Conservation (phyloP, 2,888 invertebrate genomes). For the Ferdinandea cuprea region DNA sequence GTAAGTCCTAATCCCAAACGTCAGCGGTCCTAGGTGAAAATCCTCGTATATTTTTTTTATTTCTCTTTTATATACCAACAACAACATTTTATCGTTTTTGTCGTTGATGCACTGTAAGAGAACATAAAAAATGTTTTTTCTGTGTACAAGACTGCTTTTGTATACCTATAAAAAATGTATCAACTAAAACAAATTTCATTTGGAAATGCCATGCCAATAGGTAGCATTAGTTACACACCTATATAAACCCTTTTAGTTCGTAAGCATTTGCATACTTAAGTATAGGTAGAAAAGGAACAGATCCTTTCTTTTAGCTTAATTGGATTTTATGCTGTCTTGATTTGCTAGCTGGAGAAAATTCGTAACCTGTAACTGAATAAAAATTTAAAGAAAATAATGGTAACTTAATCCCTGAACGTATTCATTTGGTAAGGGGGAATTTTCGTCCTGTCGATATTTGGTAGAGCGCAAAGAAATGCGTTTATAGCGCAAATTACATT, state of each 20-base stretch:
- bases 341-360: not conserved
- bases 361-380: not conserved
- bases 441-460: too few relatives aligned
- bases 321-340: not conserved
- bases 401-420: not conserved
- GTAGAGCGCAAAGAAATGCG: too few relatives aligned
- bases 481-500: too few relatives aligned
- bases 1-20: not conserved
- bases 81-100: not conserved
- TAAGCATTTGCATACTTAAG: not conserved
- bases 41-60: not conserved
- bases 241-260: not conserved
- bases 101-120: not conserved
- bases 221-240: too few relatives aligned
- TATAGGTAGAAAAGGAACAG: not conserved
- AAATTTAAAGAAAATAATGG: not conserved
- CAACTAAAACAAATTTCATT: not conserved
- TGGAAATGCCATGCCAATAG: not conserved
- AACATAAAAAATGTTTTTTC: not conserved
- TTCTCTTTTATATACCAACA: not conserved
- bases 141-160: not conserved
- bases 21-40: not conserved
- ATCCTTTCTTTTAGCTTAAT: not conserved
- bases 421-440: too few relatives aligned
- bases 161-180: not conserved